phyloP scores from a whole-genome alignment of 2,797 vertebrate species.

The Coregonus suidteri region DNA sequence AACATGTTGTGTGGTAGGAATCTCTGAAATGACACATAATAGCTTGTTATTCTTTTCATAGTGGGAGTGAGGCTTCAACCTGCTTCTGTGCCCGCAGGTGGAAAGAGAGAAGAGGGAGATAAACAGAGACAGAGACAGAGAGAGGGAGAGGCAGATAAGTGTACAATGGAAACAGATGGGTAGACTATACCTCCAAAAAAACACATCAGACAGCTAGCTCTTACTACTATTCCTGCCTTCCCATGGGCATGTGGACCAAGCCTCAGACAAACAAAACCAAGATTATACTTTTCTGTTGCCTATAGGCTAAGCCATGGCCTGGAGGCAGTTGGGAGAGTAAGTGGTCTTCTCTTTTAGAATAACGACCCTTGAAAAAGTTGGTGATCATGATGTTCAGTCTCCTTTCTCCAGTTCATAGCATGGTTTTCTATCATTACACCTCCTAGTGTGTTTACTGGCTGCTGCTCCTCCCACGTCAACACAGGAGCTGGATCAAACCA shows the following conservation, averaged over 20 bases:
- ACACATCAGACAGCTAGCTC: neutral
- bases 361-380: neutral
- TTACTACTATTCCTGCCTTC: neutral
- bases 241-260: neutral
- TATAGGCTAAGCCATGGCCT: neutral
- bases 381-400: neutral
- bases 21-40: slow-evolving; percentile 62
- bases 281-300: neutral
- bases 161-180: no score
- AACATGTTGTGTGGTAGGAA: slow-evolving; percentile 9
- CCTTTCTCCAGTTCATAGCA: neutral
- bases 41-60: slow-evolving; percentile 53
- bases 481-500: neutral
- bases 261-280: neutral
- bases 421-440: neutral
- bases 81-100: slow-evolving; percentile 51
- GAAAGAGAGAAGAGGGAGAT: neutral
- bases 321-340: neutral
- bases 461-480: no score
- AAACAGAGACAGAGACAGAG: no score
- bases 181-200: no score
- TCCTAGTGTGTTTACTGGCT: neutral
- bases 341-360: neutral
- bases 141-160: no score
- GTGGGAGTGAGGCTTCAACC: slow-evolving; percentile 44